Percentiles rank a stretch among this genome's conserved stretches.
These are phyloP conservation scores for Lepilemur septentrionalis DNA, from an alignment of 2,797 vertebrate genomes.

Conservation along the genomic window DNA sequence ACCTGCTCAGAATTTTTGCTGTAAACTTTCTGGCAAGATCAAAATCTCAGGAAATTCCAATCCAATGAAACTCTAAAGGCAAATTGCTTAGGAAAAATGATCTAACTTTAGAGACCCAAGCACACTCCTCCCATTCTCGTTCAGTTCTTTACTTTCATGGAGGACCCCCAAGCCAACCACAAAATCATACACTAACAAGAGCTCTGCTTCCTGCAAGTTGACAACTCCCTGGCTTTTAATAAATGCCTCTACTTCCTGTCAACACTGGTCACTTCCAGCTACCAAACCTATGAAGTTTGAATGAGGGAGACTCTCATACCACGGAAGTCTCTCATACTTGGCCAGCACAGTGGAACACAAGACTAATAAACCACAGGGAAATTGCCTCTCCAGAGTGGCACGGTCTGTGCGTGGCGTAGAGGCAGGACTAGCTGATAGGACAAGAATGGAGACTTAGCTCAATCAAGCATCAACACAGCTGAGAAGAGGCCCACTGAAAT, in stretches of 20 bases:
- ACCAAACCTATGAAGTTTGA: conserved; percentile 39
- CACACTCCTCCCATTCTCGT: background rate
- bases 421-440: background rate
- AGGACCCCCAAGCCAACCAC: background rate
- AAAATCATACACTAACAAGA: conserved; percentile 46
- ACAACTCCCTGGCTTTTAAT: conserved; percentile 60
- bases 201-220: conserved; percentile 51
- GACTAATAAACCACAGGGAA: background rate
- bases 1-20: conserved; percentile 45
- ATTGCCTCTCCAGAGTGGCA: background rate
- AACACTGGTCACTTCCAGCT: background rate
- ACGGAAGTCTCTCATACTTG: background rate
- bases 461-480: background rate
- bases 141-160: background rate
- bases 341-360: background rate
- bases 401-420: background rate
- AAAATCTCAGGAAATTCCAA: conserved; percentile 73
- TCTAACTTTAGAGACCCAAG: conserved; percentile 33
- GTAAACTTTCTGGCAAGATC: conserved; percentile 50
- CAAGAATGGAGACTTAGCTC: background rate
- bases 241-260: conserved; percentile 72
- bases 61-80: conserved; percentile 64
- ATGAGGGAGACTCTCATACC: conserved; percentile 41
- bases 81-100: conserved; percentile 34
- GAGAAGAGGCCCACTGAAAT: background rate